Base-by-base conservation (phyloP, 2,113 vertebrate species). In the Hippocampus guttulatus region DNA sequence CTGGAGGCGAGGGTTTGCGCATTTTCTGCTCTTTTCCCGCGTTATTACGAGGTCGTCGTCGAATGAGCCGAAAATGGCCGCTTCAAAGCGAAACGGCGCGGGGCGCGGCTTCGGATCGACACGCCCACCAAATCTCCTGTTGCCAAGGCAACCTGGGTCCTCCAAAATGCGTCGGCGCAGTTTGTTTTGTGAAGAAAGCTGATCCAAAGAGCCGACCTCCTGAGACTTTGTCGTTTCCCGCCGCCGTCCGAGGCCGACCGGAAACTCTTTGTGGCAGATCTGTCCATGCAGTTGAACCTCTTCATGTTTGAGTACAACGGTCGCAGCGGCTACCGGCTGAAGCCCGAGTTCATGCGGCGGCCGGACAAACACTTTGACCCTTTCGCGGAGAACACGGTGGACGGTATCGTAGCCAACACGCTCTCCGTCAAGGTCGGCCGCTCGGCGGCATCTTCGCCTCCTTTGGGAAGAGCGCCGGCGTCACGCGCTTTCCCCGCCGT, bases 361-460 rank as follows among this genome's bases (percentile, higher is more conserved):
- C 94, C 94, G 0, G 97, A 98, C 89, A 99, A 99, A 87, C 95
- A 98, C 81, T 99, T 99, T 65, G 97, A 99, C 84, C 97, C 96
- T 0, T 99, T 99, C 78, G 93, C 95, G 0, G 96, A 98, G 87
- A 92, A 94, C 75, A 99, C 96, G 5, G 96, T 99, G 30, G 97
- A 99, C 58, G 97, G 97, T 49, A 98, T 99, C 62, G 95, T 99
- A 8, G 97, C 97, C 38, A 98, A 98, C 90, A 98, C 95, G 0
- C 89, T 99, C n/a, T 98, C 96, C 64, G 96, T 99, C 41, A 99
- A 99, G 96, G 97, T 98, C 12, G 5, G 10, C 6, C 16, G 8
- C 4, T 1, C 4, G 47, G 30, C 27, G 12, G 25, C 65, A 43
- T 45, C 11, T 12, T 4, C 10, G 5, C 25, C 20, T 57, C 20